Evolutionary conservation across 2,888 invertebrate genomes (phyloP).

Genomic region (Anthoptus insignis): DNA sequence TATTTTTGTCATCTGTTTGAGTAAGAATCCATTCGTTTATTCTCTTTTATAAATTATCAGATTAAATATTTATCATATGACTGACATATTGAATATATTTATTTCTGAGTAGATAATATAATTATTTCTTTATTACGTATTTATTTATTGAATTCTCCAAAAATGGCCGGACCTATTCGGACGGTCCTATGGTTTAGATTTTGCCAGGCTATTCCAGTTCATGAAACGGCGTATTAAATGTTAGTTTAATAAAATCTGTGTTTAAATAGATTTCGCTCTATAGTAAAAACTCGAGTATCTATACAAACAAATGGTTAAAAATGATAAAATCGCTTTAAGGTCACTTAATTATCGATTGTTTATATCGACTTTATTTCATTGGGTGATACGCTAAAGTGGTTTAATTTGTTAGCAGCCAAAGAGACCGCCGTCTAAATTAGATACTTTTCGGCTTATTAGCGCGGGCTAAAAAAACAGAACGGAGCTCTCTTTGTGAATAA

Average conservation of each 20-base stretch:
- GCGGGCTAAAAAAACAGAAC: conserved; percentile 77
- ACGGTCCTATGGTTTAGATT: no score
- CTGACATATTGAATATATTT: no score
- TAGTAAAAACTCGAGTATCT: conserved; percentile 9
- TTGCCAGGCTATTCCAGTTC: no score
- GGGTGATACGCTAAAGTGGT: conserved; percentile 85
- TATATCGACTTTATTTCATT: conserved; percentile 81
- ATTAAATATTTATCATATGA: conserved; percentile 5
- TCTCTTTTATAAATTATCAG: conserved; percentile 38
- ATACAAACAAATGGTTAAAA: conserved; percentile 67
- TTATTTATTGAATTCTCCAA: no score
- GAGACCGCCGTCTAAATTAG: conserved; percentile 84
- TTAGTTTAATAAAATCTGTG: no score
- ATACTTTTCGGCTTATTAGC: conserved; percentile 85
- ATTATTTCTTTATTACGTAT: no score
- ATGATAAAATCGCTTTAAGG: conserved; percentile 72
- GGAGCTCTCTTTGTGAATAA: conserved; percentile 83
- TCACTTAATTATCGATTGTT: conserved; percentile 85
- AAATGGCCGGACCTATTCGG: no score
- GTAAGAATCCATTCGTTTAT: conserved; percentile 48
- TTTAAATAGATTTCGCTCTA: not conserved
- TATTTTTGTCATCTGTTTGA: conserved; percentile 71
- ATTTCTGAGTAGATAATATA: no score
- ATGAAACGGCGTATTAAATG: no score
- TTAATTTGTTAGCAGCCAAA: conserved; percentile 84